A percentile compares a stretch with the other conserved stretches of the same genome.
These are phyloP conservation scores for Percopsis transmontana DNA, from an alignment of 2,113 vertebrate species.

Conservation along the genomic window DNA sequence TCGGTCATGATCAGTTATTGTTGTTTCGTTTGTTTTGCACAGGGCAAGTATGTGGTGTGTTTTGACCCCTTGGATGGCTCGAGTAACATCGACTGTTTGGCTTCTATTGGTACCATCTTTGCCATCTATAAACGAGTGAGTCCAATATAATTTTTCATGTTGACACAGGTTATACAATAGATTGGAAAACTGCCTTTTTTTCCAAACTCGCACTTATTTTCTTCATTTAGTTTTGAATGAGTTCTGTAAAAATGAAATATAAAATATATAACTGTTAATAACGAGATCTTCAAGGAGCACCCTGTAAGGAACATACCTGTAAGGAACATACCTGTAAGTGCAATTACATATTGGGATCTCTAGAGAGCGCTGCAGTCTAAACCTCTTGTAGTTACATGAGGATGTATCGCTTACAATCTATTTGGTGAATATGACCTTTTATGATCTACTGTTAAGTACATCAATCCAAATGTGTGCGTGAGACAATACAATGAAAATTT, in stretches of 20 bases:
- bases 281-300: too few species aligned
- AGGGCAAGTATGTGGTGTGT: constrained; percentile 97
- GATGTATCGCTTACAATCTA: too few species aligned
- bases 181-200: neutral
- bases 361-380: too few species aligned
- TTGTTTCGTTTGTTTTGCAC: constrained; percentile 14
- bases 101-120: constrained; percentile 95
- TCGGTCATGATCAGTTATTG: too few species aligned
- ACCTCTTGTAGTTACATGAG: too few species aligned
- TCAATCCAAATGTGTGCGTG: too few species aligned
- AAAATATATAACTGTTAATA: too few species aligned
- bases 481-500: too few species aligned
- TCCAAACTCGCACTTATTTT: neutral
- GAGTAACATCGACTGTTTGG: constrained; percentile 97
- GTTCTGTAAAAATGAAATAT: neutral
- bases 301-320: too few species aligned
- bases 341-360: too few species aligned
- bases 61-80: constrained; percentile 97
- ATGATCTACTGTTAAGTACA: neutral
- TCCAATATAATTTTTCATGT: neutral
- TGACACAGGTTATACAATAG: neutral
- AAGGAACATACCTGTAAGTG: too few species aligned
- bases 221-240: neutral
- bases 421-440: too few species aligned
- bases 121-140: constrained; percentile 94